Conservation (phyloP, 2,113 vertebrate species). For the Nothoprocta perdicaria region DNA sequence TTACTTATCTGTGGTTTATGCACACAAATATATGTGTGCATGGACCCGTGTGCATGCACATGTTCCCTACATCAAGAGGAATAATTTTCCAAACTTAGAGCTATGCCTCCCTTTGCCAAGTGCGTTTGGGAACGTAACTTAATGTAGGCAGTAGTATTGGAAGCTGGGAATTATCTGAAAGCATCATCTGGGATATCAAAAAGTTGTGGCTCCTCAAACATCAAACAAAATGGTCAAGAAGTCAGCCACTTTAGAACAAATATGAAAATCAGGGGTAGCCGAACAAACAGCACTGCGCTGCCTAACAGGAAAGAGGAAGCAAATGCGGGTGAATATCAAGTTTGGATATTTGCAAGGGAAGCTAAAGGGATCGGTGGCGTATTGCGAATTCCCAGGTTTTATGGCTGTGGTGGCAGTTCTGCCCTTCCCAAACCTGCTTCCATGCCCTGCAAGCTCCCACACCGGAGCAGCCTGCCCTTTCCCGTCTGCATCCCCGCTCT, state of each 20-base stretch:
- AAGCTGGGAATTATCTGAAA: background rate
- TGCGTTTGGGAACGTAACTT: background rate
- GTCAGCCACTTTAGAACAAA: background rate
- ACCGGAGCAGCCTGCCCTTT: accelerated
- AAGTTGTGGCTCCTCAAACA: background rate
- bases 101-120: background rate
- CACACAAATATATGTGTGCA: background rate
- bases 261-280: background rate
- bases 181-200: background rate
- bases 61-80: background rate
- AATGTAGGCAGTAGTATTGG: accelerated
- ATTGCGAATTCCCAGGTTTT: background rate
- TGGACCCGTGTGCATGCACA: background rate
- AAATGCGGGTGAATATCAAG: background rate
- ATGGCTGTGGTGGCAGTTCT: background rate
- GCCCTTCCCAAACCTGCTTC: background rate
- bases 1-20: background rate
- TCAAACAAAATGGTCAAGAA: background rate
- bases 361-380: background rate
- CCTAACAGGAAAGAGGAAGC: conserved; percentile 23
- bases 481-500: background rate
- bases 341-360: background rate
- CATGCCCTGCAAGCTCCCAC: background rate
- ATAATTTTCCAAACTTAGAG: background rate
- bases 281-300: background rate